phyloP scores from a whole-genome alignment of 2,797 vertebrate species.

The Acrocephalus scirpaceus region DNA sequence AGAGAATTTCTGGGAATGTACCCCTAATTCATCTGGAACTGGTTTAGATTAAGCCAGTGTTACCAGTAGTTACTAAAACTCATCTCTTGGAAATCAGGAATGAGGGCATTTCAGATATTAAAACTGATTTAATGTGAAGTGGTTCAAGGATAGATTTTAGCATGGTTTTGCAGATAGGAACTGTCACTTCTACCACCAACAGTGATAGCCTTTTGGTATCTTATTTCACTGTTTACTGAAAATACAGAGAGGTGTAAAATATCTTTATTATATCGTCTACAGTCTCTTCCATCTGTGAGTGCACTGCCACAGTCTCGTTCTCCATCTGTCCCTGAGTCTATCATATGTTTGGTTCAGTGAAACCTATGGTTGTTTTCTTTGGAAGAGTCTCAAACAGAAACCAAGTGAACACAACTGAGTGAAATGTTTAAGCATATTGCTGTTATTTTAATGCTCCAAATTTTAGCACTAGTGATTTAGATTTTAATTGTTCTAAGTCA shows the following conservation, averaged over 20 bases:
- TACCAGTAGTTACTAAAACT: neutral
- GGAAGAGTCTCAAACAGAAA: neutral
- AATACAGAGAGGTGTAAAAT: conserved; percentile 16
- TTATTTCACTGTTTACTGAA: conserved; percentile 39
- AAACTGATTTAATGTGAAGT: neutral
- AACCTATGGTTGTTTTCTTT: neutral
- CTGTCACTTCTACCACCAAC: neutral
- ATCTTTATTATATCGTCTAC: neutral
- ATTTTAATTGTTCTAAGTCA: neutral
- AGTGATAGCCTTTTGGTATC: neutral
- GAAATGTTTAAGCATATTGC: neutral
- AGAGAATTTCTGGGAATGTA: neutral
- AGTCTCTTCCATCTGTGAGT: conserved; percentile 24
- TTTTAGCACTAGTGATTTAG: neutral
- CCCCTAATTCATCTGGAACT: neutral
- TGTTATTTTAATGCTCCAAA: neutral
- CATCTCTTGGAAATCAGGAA: neutral
- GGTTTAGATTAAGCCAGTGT: neutral
- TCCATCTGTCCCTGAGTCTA: conserved; percentile 46
- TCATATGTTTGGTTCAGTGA: neutral
- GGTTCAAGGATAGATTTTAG: neutral
- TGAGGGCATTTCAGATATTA: neutral
- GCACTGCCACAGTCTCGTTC: neutral
- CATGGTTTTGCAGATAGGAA: neutral
- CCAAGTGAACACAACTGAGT: neutral